Evolutionary conservation across 2,888 invertebrate genomes (phyloP), one percentile per base, ranked within the genome.

Genomic region (Metalampra italica): DNA sequence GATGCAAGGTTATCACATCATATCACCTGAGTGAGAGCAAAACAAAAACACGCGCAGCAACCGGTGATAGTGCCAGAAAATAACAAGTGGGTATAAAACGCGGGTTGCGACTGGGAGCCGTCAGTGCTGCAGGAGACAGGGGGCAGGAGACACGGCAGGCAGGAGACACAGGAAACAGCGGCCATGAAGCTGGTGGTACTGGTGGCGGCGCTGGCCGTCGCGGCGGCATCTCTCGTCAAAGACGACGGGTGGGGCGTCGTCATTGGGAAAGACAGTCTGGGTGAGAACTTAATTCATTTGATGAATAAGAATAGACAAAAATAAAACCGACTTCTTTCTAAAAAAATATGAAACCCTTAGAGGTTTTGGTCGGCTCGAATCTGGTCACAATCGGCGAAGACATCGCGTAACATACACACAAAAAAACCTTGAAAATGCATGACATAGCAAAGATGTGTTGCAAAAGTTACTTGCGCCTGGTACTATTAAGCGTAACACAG

Each of bases 211-310:
- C 53, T 78, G 61, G 85, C 80, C 52, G 64, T 59, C 49, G 66
- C 68, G 29, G 32, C 82, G 53, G 86, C 84, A 51, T 67, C 72
- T 50, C 74, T 75, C 51, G 66, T 86, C 65, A 77, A 75, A 45
- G 79, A 82, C 58, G 81, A 76, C 52, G 43, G 56, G 41, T 52
- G 55, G 38, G 62, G 62, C 46, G 55, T 68, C 39, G 9, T 69
- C 51, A 75, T 88, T 50, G 84, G 82, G 47, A 86, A 79, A 60
- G 83, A 83, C 9, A 62, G 46, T 29, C 54, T 87, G 60, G 76
- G 88, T 89, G 54, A 81, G 77, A 43, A 11, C 32, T 30, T 5
- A 8, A 7, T 30, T 30, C 7, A 30, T 30, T 30, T 30, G 11
- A n/a, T n/a, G n/a, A n/a, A n/a, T n/a, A n/a, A n/a, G n/a, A n/a